Conservation (phyloP, 2,113 vertebrate genomes). For the Casuarius casuarius region DNA sequence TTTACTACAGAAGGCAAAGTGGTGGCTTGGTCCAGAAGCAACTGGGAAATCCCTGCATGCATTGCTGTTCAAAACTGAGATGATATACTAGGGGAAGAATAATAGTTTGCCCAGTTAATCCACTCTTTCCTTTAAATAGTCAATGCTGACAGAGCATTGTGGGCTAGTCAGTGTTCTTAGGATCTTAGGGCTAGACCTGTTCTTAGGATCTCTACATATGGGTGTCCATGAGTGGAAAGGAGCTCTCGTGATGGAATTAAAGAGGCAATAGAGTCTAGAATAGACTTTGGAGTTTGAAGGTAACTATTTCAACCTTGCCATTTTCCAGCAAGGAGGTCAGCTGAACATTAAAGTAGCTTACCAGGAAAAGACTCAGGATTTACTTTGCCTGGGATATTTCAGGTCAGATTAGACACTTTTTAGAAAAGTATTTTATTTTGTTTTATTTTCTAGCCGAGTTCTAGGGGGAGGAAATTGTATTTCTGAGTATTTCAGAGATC, state of each 20-base stretch:
- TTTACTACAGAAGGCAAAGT: neutral
- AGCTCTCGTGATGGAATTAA: neutral
- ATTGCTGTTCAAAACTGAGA: neutral
- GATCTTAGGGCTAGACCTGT: neutral
- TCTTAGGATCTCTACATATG: neutral
- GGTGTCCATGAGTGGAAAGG: neutral
- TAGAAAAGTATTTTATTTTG: neutral
- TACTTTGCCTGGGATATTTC: neutral
- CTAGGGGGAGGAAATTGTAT: neutral
- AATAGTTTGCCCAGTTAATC: neutral
- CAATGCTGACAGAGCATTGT: neutral
- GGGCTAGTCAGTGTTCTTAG: neutral
- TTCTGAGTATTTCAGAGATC: neutral
- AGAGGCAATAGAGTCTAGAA: neutral
- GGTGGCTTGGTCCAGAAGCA: neutral
- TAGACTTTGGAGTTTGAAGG: neutral
- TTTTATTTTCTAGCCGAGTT: rapidly evolving
- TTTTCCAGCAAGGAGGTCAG: neutral
- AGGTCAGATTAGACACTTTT: neutral
- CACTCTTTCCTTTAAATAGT: neutral
- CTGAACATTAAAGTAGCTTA: neutral
- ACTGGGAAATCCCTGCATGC: neutral
- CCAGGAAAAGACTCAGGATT: neutral
- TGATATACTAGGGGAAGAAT: neutral
- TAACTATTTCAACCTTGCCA: neutral